phyloP scores from a whole-genome alignment of 2,113 vertebrate species.

The Nanorana parkeri region DNA sequence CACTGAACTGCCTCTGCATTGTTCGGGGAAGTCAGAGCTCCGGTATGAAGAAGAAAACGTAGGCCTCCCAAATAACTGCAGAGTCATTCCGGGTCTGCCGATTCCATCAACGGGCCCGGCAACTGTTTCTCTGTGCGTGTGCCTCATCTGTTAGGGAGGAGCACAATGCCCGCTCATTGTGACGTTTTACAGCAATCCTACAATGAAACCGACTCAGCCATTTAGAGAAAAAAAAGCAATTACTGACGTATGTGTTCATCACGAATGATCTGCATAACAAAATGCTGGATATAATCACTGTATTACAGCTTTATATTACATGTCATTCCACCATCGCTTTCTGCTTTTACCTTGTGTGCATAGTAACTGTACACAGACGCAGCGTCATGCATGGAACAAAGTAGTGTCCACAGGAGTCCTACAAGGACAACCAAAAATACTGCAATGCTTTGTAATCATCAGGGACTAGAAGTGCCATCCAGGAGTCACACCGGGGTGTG shows the following conservation, averaged over 20 bases:
- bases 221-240: neutral
- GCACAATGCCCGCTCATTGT: neutral
- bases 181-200: neutral
- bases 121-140: slow-evolving; percentile 21
- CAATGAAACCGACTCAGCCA: neutral
- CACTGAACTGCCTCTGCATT: neutral
- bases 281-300: too few species aligned
- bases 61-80: slow-evolving; percentile 78
- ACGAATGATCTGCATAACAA: too few species aligned
- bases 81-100: slow-evolving; percentile 76
- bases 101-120: slow-evolving; percentile 54
- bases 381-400: too few species aligned
- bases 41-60: slow-evolving; percentile 62
- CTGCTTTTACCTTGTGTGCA: too few species aligned
- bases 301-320: too few species aligned
- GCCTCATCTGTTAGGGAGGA: slow-evolving; percentile 26
- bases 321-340: too few species aligned
- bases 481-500: too few species aligned
- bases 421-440: too few species aligned
- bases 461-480: too few species aligned
- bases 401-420: too few species aligned
- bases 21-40: neutral
- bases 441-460: too few species aligned
- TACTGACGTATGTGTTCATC: neutral
- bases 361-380: too few species aligned